Evolutionary conservation across 1,140 invertebrate genomes (phyloP).

Genomic region (Archegozetes longisetosus): DNA sequence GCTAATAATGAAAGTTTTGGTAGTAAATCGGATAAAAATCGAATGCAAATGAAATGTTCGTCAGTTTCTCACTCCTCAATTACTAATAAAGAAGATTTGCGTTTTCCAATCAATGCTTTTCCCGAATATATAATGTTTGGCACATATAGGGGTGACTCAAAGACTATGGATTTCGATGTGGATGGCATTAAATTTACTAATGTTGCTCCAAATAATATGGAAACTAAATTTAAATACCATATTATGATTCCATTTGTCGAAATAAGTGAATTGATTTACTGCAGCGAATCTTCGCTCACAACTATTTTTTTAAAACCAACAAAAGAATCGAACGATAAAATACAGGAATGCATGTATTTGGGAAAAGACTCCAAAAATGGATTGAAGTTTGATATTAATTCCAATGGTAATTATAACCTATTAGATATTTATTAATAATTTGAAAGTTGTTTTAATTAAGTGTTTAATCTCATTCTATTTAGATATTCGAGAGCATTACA

Average conservation of each 20-base stretch:
- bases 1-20: too few relatives aligned
- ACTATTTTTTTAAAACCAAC: conserved; percentile 1
- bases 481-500: not conserved
- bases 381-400: conserved; percentile 3
- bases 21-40: too few relatives aligned
- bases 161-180: not conserved
- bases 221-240: conserved; percentile 1
- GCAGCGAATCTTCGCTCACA: not conserved
- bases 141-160: not conserved
- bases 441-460: not conserved
- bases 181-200: not conserved
- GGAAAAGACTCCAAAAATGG: not conserved
- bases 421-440: not conserved
- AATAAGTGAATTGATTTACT: not conserved
- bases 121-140: not conserved
- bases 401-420: not conserved
- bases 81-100: too few relatives aligned
- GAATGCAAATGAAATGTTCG: too few relatives aligned
- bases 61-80: too few relatives aligned
- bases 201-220: conserved; percentile 17
- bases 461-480: not conserved
- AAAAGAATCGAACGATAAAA: not conserved
- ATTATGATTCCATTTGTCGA: conserved; percentile 9
- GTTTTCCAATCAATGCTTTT: too few relatives aligned
- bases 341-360: not conserved